phyloP scores from a whole-genome alignment of 1,140 invertebrate species.

The Drosophila paulistorum region DNA sequence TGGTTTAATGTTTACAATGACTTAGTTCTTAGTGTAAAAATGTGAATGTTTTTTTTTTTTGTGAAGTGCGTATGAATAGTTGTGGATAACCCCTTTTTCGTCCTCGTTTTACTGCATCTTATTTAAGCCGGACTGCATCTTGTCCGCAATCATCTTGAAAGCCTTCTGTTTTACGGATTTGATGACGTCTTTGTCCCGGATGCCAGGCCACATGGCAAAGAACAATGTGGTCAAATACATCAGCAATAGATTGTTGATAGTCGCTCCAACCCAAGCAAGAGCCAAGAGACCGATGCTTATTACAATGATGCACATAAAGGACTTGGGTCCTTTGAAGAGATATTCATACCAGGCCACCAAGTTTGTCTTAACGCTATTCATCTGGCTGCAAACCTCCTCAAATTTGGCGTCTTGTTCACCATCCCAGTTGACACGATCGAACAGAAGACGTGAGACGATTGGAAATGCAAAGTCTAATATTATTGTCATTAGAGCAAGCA shows the following conservation, averaged over 20 bases:
- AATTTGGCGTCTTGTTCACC: constrained; percentile 90
- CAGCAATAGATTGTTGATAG: constrained; percentile 91
- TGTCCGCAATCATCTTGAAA: constrained; percentile 59
- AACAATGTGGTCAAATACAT: constrained; percentile 87
- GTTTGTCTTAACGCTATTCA: constrained; percentile 56
- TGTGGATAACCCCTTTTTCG: constrained; percentile 17
- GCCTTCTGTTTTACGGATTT: constrained; percentile 59
- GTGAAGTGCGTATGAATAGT: constrained; percentile 37
- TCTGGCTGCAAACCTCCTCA: constrained; percentile 85
- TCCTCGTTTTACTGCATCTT: constrained; percentile 57
- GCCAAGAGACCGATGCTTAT: constrained; percentile 86
- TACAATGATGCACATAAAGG: constrained; percentile 89
- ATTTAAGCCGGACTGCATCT: constrained; percentile 63
- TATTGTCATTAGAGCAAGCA: constrained; percentile 87
- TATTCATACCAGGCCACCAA: constrained; percentile 62
- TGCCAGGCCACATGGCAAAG: constrained; percentile 85
- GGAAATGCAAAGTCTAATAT: constrained; percentile 92
- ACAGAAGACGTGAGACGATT: constrained; percentile 87
- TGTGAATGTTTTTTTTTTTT: too few relatives aligned
- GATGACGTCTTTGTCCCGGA: constrained; percentile 82
- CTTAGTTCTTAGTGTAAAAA: constrained; percentile 47
- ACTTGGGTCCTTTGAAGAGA: constrained; percentile 75
- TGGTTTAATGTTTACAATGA: constrained; percentile 54
- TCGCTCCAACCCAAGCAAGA: constrained; percentile 91
- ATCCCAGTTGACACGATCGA: constrained; percentile 88